A percentile compares a stretch with the other conserved stretches of the same genome.
Conservation (phyloP, 2,888 invertebrate genomes). For the Zygaena filipendulae region DNA sequence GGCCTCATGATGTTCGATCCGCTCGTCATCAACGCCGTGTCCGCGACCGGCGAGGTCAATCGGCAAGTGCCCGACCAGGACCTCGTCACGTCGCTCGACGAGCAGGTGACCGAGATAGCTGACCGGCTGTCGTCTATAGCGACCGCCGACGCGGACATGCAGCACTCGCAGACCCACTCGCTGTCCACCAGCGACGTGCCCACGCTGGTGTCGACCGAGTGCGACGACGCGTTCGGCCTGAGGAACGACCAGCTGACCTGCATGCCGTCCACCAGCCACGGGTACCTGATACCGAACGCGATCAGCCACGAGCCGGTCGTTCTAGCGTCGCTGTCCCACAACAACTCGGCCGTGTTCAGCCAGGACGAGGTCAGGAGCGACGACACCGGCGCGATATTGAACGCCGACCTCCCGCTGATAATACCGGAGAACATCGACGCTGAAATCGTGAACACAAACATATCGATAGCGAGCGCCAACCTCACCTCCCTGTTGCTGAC, state of each 20-base stretch:
- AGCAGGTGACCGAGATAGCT: constrained; percentile 61
- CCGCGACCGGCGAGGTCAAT: constrained; percentile 31
- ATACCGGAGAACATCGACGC: constrained; percentile 52
- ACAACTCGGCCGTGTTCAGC: constrained; percentile 53
- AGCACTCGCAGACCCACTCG: constrained; percentile 45
- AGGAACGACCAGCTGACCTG: constrained; percentile 55
- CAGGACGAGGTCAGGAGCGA: constrained; percentile 34
- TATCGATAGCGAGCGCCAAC: constrained; percentile 74
- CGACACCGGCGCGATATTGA: constrained; percentile 29
- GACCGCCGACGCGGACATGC: constrained; percentile 40
- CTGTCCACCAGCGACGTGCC: constrained; percentile 58
- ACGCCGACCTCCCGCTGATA: constrained; percentile 42
- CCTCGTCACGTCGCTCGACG: constrained; percentile 56
- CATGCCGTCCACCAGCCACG: constrained; percentile 72
- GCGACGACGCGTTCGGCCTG: constrained; percentile 33
- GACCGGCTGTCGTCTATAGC: constrained; percentile 55
- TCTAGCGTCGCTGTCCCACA: constrained; percentile 59
- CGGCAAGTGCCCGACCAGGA: constrained; percentile 53
- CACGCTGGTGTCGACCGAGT: constrained; percentile 38
- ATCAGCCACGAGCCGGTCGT: constrained; percentile 69
- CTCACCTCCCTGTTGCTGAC: constrained; percentile 68
- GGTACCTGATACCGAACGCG: constrained; percentile 72
- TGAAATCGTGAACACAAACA: constrained; percentile 53
- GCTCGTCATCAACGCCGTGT: constrained; percentile 47
- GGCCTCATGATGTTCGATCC: constrained; percentile 64